Percentiles rank a stretch among this genome's conserved stretches.
Evolutionary conservation across 2,113 vertebrate species (phyloP).

Genomic region (Antigone vipio): DNA sequence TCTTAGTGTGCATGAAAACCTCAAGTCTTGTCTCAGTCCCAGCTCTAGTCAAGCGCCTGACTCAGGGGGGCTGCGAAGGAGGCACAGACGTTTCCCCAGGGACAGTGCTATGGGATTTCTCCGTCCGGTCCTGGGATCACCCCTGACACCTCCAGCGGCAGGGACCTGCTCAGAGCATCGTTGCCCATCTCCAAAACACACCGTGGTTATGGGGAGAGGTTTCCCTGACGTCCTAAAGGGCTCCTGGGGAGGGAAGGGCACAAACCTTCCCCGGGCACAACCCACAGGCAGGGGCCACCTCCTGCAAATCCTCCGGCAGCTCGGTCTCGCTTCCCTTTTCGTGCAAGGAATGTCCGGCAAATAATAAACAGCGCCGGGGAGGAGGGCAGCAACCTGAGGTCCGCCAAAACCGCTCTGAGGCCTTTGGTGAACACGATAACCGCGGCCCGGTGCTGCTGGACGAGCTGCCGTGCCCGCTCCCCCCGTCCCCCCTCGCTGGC

Average conservation of each 20-base stretch:
- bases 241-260: background rate
- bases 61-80: background rate
- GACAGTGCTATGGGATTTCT: accelerated
- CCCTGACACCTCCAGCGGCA: background rate
- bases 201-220: accelerated
- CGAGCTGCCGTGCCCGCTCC: background rate
- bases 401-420: background rate
- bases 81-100: background rate
- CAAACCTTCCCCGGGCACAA: background rate
- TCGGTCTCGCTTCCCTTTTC: background rate
- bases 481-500: background rate
- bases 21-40: background rate
- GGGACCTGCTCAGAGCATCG: background rate
- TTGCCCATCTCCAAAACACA: accelerated
- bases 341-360: background rate
- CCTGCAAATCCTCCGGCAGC: background rate
- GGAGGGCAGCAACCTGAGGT: background rate
- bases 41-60: background rate
- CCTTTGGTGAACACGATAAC: accelerated
- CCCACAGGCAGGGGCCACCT: background rate
- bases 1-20: background rate
- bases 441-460: background rate
- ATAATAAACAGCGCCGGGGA: accelerated
- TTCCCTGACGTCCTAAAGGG: background rate
- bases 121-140: background rate